Base-by-base conservation (phyloP, 2,888 invertebrate genomes). In the Ennomos fuscantarius region DNA sequence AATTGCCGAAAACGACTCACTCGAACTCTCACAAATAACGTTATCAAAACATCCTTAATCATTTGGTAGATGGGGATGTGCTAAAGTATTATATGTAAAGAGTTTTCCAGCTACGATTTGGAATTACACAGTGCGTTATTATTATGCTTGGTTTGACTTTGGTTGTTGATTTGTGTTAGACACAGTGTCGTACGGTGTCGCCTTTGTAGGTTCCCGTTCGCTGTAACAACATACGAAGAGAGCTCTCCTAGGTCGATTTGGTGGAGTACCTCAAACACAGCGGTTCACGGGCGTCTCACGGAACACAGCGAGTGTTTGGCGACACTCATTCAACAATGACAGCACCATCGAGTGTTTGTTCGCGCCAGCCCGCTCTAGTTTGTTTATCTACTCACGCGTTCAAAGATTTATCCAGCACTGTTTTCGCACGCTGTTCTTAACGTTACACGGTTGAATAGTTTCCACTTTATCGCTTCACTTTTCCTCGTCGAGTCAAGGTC, bases 181-280 rank as follows among this genome's bases (percentile, higher is more conserved):
- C 37, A 39, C 49, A 42, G 36, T 36, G 46, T 41, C 13, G 41
- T 33, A 39, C 44, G 12, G 48, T 12, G 48, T 8, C 44, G 47
- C 33, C 13, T 53, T 40, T 48, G 58, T 50, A 37, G n/a, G 51
- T 24, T 41, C 35, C 57, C 41, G 46, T 46, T 55, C 37, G 45
- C 50, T 65, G 55, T 61, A 66, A 55, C 63, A 69, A 67, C 69
- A 68, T 41, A 51, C 55, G 32, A 15, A 50, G 53, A 81, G 81
- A 68, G 81, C 77, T 63, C 83, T 83, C 69, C 70, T 72, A 70
- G 77, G 73, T 79, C 83, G 80, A 82, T 82, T 81, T 81, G 72
- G 74, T 71, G 76, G 70, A 74, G 76, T 68, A 80, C 74, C 72
- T 79, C 84, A 83, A 79, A 84, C 81, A 84, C 79, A 79, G 77